Evolutionary conservation across 2,797 vertebrate genomes (phyloP), one percentile per base, ranked within the genome.

Genomic region (Darevskia mixta): DNA sequence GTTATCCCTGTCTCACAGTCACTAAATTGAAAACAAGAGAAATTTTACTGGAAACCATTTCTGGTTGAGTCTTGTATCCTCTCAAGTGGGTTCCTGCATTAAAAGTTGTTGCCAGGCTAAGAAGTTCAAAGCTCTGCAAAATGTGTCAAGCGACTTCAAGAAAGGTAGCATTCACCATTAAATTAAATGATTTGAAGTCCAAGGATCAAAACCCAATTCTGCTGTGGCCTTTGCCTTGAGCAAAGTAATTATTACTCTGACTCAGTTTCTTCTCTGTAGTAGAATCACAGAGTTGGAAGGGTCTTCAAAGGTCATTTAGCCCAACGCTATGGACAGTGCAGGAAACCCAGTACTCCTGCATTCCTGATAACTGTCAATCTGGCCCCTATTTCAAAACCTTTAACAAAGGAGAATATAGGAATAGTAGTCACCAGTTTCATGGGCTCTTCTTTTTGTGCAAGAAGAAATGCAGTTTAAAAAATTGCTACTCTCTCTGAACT

Each of bases 1-100:
- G 67, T 83, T 88, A 83, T 71, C 32, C 35, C 75, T 43, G 35
- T 84, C 82, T 61, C 13, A 84, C 35, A 79, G 67, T 6, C n/a
- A 55, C 73, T 77, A 77, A 49, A 67, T 5, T 76, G n/a, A 82
- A 82, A 41, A 81, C 29, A 77, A 41, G 11, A 35, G 29, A 71
- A 71, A 61, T 79, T 79, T 71, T 71, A 20, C 66, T 41, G 5
- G 66, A 72, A 83, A 72, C 32, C 9, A 20, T 79, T 79, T 72
- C 45, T 87, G n/a, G 61, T 83, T n/a, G 55, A 71, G 41, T 79
- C 77, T 71, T 86, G 32, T 79, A 55, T 71, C 58, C 18, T 32
- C 75, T 83, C 80, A 67, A 83, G 67, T 71, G 66, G 66, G 35
- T 58, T 58, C 45, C 27, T 58, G n/a, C 23, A 4, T 88, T 83